Evolutionary conservation across 2,113 vertebrate genomes (phyloP), one percentile per base, ranked within the genome.

Genomic region (Corvus moneduloides): DNA sequence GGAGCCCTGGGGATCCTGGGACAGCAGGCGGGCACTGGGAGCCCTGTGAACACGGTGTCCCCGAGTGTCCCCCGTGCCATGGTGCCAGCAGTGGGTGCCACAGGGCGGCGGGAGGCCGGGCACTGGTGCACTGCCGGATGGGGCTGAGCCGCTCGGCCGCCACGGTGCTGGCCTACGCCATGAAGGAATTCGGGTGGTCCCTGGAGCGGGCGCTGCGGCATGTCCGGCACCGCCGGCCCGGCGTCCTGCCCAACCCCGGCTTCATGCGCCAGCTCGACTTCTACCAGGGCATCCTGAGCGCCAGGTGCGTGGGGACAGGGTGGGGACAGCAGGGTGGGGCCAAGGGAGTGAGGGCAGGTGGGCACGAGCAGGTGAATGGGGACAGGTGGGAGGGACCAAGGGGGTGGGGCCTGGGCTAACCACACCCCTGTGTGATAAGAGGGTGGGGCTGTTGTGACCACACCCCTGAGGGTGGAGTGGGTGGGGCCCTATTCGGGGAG

Each of bases 101-200:
- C 96, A 99, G 99, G 95, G 96, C 96, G 0, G 93, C 90, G 11
- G 98, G 98, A 9, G 98, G 98, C 74, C 97, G 98, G 1, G 98
- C 98, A 32, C 95, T 99, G 77, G 99, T 99, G 48, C 99, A 99
- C 96, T 99, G 99, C 93, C 99, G 99, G 95, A 99, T 99, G 99
- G 99, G 99, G 3, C 98, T 99, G 92, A 99, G 99, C 81, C 99
- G 99, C 89, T 99, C 99, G 0, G 98, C 98, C 0, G 99, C 99
- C 94, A 99, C 99, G 0, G 99, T 99, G 94, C 96, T 99, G 11
- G 99, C 99, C 24, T 99, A 99, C 1, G 97, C 98, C 96, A 99
- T 99, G 99, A 99, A 99, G 98, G 98, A 99, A 92, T 98, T 98
- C 3, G 98, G 94, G 68, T 99, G 99, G 99, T 6, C 98, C 1